Evolutionary conservation across 2,888 invertebrate species (phyloP).

Genomic region (Beris morrisii): DNA sequence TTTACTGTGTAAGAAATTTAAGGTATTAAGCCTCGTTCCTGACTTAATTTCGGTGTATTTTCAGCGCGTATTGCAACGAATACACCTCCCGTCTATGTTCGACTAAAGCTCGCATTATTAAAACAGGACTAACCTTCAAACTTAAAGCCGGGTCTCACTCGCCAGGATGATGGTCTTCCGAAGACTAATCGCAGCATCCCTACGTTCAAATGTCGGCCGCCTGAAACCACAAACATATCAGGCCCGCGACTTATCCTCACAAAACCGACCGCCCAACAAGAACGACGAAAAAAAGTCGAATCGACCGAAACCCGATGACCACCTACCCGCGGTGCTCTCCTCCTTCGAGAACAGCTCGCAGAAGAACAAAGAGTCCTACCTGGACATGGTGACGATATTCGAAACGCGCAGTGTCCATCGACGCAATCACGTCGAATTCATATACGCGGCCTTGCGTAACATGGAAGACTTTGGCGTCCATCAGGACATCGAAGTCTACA

Average conservation of each 20-base stretch:
- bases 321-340: conserved; percentile 17
- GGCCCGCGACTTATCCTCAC: not conserved
- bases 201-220: too few relatives aligned
- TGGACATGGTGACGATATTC: conserved; percentile 76
- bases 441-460: conserved; percentile 82
- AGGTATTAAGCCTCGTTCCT: too few relatives aligned
- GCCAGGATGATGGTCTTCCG: too few relatives aligned
- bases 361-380: conserved; percentile 69
- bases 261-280: not conserved
- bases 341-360: conserved; percentile 35
- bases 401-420: conserved; percentile 67
- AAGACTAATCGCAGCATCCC: too few relatives aligned
- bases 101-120: too few relatives aligned
- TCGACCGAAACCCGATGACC: not conserved
- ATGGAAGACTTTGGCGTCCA: conserved; percentile 91
- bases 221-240: too few relatives aligned
- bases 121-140: too few relatives aligned
- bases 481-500: conserved; percentile 84
- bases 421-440: conserved; percentile 91
- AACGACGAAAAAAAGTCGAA: not conserved
- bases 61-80: too few relatives aligned
- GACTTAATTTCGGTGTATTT: too few relatives aligned
- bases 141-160: too few relatives aligned
- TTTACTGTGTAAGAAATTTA: too few relatives aligned
- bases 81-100: too few relatives aligned